phyloP scores from a whole-genome alignment of 2,888 invertebrate genomes.

The Coronaproctus castanopsis region DNA sequence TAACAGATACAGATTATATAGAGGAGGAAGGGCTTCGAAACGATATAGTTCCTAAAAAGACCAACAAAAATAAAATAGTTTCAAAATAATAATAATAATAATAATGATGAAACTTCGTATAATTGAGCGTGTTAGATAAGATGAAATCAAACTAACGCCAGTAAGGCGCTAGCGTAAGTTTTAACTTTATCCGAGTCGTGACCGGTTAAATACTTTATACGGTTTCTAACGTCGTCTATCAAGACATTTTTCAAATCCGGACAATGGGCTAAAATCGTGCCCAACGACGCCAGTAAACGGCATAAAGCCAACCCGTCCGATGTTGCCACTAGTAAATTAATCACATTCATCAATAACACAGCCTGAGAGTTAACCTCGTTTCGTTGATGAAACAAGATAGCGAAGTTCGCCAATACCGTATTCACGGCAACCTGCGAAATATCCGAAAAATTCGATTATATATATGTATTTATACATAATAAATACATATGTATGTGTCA shows the following conservation, averaged over 20 bases:
- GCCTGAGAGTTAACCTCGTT: constrained; percentile 12
- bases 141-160: constrained; percentile 3
- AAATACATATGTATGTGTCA: too few species aligned
- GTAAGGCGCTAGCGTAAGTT: constrained; percentile 2
- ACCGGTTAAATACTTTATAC: background rate
- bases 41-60: too few species aligned
- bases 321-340: constrained; percentile 34
- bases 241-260: constrained; percentile 5
- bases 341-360: constrained; percentile 16
- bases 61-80: too few species aligned
- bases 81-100: too few species aligned
- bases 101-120: too few species aligned
- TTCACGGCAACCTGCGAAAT: constrained; percentile 43
- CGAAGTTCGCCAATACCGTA: constrained; percentile 16
- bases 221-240: background rate
- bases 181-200: constrained; percentile 4
- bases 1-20: too few species aligned
- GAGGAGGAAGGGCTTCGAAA: too few species aligned
- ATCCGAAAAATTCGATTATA: constrained; percentile 5
- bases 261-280: constrained; percentile 31
- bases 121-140: too few species aligned
- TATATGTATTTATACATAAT: too few species aligned
- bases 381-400: constrained; percentile 12
- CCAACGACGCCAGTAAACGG: constrained; percentile 53
- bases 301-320: constrained; percentile 53